These are phyloP conservation scores for Drosophila putrida DNA, from an alignment of 2,888 invertebrate genomes.

Conservation along the genomic window DNA sequence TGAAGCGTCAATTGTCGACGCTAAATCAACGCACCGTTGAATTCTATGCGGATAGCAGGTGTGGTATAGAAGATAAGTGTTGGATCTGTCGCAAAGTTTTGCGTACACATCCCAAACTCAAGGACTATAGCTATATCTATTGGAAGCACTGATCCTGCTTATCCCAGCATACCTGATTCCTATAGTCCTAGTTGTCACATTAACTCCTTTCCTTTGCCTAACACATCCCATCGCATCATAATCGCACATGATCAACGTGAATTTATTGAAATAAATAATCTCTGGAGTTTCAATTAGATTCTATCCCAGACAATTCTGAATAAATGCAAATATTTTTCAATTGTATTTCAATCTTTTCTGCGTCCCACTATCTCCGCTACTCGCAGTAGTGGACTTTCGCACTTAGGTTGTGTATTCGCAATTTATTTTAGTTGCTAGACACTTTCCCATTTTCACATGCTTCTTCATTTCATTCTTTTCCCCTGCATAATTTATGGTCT, in stretches of 20 bases:
- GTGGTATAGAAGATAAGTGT: constrained; percentile 84
- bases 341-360: constrained; percentile 36
- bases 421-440: constrained; percentile 57
- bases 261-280: not conserved
- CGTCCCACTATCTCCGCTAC: constrained; percentile 21
- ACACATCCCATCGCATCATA: constrained; percentile 20
- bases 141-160: constrained; percentile 62
- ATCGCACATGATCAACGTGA: not conserved
- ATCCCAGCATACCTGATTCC: constrained; percentile 33
- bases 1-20: constrained; percentile 84
- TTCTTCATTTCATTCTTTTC: constrained; percentile 20
- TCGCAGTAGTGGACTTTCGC: constrained; percentile 13
- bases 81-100: constrained; percentile 84
- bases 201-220: not conserved
- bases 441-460: constrained; percentile 14
- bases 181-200: not conserved
- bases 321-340: constrained; percentile 68
- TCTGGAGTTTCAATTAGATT: constrained; percentile 18
- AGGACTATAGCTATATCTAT: constrained; percentile 82
- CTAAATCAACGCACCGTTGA: constrained; percentile 84
- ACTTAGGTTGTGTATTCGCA: not conserved
- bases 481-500: constrained; percentile 36
- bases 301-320: constrained; percentile 58
- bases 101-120: constrained; percentile 83
- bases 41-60: constrained; percentile 85